phyloP scores from a whole-genome alignment of 2,797 vertebrate genomes.

The Sebastes variabilis region DNA sequence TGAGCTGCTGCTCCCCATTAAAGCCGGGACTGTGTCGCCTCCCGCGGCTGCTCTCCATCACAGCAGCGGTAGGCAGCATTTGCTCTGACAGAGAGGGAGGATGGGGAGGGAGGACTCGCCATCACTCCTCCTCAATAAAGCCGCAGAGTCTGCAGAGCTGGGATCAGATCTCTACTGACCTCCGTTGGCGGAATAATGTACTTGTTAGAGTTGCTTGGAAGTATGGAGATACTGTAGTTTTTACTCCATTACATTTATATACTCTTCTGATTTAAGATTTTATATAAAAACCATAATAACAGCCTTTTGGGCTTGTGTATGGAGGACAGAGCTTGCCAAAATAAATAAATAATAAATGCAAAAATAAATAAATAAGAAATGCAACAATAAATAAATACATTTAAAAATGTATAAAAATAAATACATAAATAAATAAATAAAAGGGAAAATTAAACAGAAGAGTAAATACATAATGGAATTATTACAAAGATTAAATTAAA shows the following conservation, averaged over 20 bases:
- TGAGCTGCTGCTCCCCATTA: slow-evolving; percentile 8
- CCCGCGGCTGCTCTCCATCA: slow-evolving; percentile 54
- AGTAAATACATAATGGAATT: rapidly evolving
- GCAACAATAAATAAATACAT: too few relatives aligned
- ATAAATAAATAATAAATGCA: too few relatives aligned
- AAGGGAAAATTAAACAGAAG: too few relatives aligned
- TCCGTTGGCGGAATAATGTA: slow-evolving; percentile 31
- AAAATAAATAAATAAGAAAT: too few relatives aligned
- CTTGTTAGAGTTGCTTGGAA: not conserved
- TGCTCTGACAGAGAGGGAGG: slow-evolving; percentile 25
- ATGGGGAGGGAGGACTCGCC: not conserved
- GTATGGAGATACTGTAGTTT: not conserved
- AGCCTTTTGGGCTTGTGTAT: not conserved
- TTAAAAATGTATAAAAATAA: too few relatives aligned
- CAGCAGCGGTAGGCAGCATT: slow-evolving; percentile 32
- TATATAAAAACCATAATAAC: not conserved
- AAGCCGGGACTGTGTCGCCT: slow-evolving; percentile 28
- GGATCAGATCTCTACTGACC: slow-evolving; percentile 60
- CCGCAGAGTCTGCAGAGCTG: not conserved
- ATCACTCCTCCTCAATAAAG: not conserved
- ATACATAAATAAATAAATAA: too few relatives aligned
- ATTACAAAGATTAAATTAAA: too few relatives aligned
- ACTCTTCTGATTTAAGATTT: not conserved
- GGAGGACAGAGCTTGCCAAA: too few relatives aligned
- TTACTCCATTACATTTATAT: not conserved